Percentiles rank a stretch among this genome's conserved stretches.
phyloP scores from a whole-genome alignment of 1,140 invertebrate species.

The Paraescarpia echinospica region DNA sequence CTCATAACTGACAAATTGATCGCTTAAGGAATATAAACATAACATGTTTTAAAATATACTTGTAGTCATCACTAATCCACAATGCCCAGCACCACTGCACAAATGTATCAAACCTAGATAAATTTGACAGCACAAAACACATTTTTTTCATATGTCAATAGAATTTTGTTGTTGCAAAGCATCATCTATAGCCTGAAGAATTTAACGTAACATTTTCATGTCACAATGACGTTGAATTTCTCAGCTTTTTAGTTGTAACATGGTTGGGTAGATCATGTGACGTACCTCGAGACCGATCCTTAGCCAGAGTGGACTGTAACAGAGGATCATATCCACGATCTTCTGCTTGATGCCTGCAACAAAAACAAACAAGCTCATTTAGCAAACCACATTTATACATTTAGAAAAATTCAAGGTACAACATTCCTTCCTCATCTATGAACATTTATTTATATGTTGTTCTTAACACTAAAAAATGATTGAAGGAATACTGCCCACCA shows the following conservation, averaged over 20 bases:
- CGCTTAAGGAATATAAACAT: too few species aligned
- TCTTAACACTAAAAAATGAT: too few species aligned
- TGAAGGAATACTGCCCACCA: too few species aligned
- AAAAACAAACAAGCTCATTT: conserved; percentile 14
- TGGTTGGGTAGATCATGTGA: neutral
- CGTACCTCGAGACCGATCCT: conserved; percentile 79
- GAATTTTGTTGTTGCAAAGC: neutral
- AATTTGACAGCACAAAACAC: neutral
- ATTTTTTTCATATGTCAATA: too few species aligned
- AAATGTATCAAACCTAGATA: too few species aligned
- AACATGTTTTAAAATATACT: neutral
- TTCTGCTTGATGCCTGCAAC: conserved; percentile 72
- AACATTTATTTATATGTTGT: too few species aligned
- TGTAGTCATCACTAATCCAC: neutral
- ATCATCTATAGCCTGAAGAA: too few species aligned
- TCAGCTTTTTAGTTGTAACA: neutral
- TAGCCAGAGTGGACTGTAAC: conserved; percentile 89
- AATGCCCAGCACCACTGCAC: too few species aligned
- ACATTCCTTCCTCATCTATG: neutral
- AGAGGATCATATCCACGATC: conserved; percentile 76
- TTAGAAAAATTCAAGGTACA: too few species aligned
- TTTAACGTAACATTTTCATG: neutral
- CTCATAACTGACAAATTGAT: too few species aligned
- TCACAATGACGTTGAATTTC: neutral
- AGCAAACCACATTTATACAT: neutral